These are phyloP conservation scores for Ptilodon capucinus DNA, from an alignment of 2,888 invertebrate genomes.

Conservation along the genomic window DNA sequence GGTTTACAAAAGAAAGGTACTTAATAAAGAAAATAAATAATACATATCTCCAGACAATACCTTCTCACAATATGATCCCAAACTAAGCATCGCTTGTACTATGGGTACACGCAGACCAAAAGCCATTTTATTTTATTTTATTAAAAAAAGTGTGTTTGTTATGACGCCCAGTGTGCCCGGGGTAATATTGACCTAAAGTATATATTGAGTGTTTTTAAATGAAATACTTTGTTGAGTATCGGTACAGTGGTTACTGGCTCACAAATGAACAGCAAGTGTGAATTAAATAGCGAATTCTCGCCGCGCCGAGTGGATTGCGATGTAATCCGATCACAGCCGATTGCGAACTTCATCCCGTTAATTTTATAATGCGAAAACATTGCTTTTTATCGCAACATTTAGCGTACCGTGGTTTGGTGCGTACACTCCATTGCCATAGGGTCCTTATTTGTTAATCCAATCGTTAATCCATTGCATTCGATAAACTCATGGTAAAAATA, in stretches of 20 bases:
- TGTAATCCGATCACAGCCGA: conserved; percentile 39
- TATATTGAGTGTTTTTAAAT: conserved; percentile 21
- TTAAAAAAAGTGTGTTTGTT: too few species aligned
- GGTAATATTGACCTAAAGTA: too few species aligned
- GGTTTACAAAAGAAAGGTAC: too few species aligned
- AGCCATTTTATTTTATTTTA: too few species aligned
- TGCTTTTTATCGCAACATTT: conserved; percentile 3
- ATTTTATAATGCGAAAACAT: conserved; percentile 28
- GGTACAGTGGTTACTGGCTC: background rate
- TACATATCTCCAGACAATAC: too few species aligned
- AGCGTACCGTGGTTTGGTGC: background rate
- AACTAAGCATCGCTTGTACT: too few species aligned
- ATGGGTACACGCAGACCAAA: too few species aligned
- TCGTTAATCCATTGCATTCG: background rate
- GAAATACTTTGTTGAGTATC: conserved; percentile 10
- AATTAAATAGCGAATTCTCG: conserved; percentile 31
- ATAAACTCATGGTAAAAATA: background rate
- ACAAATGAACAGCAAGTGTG: conserved; percentile 32
- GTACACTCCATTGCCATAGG: background rate
- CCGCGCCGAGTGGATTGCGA: conserved; percentile 34
- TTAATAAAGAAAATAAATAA: too few species aligned
- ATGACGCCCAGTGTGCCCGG: too few species aligned
- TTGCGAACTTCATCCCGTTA: conserved; percentile 25
- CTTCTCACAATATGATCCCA: too few species aligned
- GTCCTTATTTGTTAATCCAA: background rate